phyloP scores from a whole-genome alignment of 2,888 invertebrate genomes.

The Idaea dimidiata region DNA sequence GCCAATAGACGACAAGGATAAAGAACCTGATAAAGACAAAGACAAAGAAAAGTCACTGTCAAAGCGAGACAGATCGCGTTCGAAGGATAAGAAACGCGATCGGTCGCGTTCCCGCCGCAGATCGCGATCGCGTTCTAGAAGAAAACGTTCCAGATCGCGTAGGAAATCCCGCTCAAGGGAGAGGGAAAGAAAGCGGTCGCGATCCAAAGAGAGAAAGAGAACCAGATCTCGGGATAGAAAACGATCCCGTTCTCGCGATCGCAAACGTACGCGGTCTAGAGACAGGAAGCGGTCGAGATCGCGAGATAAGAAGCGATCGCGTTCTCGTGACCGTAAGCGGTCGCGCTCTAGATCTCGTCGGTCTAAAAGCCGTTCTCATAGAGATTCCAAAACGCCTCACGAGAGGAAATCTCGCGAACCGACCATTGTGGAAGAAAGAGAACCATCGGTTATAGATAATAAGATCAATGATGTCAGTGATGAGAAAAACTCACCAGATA shows the following conservation, averaged over 20 bases:
- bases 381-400: slow-evolving; percentile 67
- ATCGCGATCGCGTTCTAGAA: slow-evolving; percentile 78
- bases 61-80: slow-evolving; percentile 71
- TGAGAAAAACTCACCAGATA: slow-evolving; percentile 83
- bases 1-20: slow-evolving; percentile 55
- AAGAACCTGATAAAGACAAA: slow-evolving; percentile 45
- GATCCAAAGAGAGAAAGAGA: slow-evolving; percentile 78
- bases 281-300: slow-evolving; percentile 75
- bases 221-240: slow-evolving; percentile 81
- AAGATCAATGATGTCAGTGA: slow-evolving; percentile 64
- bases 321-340: slow-evolving; percentile 70
- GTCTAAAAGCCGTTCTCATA: slow-evolving; percentile 68
- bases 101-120: slow-evolving; percentile 82
- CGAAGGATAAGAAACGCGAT: slow-evolving; percentile 68
- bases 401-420: slow-evolving; percentile 63
- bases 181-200: slow-evolving; percentile 66
- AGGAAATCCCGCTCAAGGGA: slow-evolving; percentile 63
- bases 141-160: slow-evolving; percentile 74
- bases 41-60: slow-evolving; percentile 55
- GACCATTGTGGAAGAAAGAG: slow-evolving; percentile 55
- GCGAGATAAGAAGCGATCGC: slow-evolving; percentile 64
- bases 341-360: slow-evolving; percentile 63
- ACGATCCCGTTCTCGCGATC: slow-evolving; percentile 77
- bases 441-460: slow-evolving; percentile 40
- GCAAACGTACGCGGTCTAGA: slow-evolving; percentile 68